Base-by-base conservation (phyloP, 1,140 invertebrate genomes). In the Drosophila rufa region DNA sequence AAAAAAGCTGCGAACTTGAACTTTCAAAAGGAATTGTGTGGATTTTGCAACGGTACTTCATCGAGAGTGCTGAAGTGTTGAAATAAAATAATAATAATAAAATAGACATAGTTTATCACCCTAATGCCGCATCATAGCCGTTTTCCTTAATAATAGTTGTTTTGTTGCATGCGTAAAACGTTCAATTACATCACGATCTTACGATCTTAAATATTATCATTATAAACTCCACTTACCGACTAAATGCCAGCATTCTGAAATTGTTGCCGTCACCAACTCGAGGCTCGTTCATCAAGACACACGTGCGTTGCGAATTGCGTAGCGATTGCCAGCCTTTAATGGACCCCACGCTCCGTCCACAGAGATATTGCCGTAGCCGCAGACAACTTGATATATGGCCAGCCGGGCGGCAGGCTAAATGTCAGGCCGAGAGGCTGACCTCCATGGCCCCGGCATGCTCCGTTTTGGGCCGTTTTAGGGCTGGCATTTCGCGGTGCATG, bases 241-340 rank as follows among this genome's bases (percentile, higher is more conserved):
- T 75, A 87, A 87, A 89, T 87, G 83, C 77, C 84, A 84, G 53
- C 62, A 62, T 87, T 86, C 83, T 86, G 59, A 83, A 84, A 83
- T 76, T 56, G 53, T 77, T 65, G 65, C 40, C 62, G 22, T 17
- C 48, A 51, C 48, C 64, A 66, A 58, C 55, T 64, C 22, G 51
- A 7, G 51, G 64, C 57, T 68, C 65, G 73, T 75, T 86, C 75
- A 86, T 86, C 75, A 82, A 82, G 76, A 60, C 57, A 60, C 81
- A 87, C 83, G 84, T 87, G 83, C 84, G 83, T 84, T 77, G 77
- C 83, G 74, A 87, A 87, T 89, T 83, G 83, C 83, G 83, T 87
- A 65, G 57, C 68, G 45, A 27, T 74, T 42, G 62, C 48, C 58
- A 67, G 59, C 60, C 30, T 45, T 57, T 60, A 62, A 47, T 60